Evolutionary conservation across 2,797 vertebrate species (phyloP).

Genomic region (Enteromius argenteus): DNA sequence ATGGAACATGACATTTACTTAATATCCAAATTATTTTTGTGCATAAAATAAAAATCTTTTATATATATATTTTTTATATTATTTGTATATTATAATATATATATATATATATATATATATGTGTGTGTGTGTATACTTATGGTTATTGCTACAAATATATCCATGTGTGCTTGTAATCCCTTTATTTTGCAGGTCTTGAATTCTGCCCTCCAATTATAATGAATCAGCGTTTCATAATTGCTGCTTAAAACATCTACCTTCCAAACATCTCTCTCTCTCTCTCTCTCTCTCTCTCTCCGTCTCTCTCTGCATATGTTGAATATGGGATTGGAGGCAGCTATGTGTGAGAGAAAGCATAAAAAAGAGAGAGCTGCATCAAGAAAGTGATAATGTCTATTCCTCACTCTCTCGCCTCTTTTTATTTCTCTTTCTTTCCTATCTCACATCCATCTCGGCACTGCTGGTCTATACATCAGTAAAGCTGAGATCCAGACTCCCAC

Average conservation of each 20-base stretch:
- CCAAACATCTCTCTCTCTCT: background rate
- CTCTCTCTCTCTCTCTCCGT: background rate
- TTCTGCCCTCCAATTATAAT: slow-evolving; percentile 15
- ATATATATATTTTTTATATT: too few relatives aligned
- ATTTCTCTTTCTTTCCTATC: slow-evolving; percentile 7
- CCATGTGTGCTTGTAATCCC: background rate
- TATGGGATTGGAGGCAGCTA: background rate
- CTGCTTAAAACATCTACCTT: slow-evolving; percentile 17
- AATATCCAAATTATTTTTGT: too few relatives aligned
- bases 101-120: too few relatives aligned
- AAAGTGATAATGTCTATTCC: slow-evolving; percentile 29
- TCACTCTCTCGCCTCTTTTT: slow-evolving; percentile 8
- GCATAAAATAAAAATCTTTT: too few relatives aligned
- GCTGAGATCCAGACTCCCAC: slow-evolving; percentile 43
- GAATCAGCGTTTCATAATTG: slow-evolving; percentile 14
- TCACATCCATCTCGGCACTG: slow-evolving; percentile 20
- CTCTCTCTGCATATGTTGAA: slow-evolving; percentile 21
- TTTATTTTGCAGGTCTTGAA: slow-evolving; percentile 16
- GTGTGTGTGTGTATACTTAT: too few relatives aligned
- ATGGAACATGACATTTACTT: too few relatives aligned
- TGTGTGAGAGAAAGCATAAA: background rate
- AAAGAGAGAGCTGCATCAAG: slow-evolving; percentile 15
- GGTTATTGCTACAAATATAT: too few relatives aligned
- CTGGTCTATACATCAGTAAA: slow-evolving; percentile 36
- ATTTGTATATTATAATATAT: too few relatives aligned